Conservation (phyloP, 2,113 vertebrate genomes). For the Dromaius novaehollandiae region DNA sequence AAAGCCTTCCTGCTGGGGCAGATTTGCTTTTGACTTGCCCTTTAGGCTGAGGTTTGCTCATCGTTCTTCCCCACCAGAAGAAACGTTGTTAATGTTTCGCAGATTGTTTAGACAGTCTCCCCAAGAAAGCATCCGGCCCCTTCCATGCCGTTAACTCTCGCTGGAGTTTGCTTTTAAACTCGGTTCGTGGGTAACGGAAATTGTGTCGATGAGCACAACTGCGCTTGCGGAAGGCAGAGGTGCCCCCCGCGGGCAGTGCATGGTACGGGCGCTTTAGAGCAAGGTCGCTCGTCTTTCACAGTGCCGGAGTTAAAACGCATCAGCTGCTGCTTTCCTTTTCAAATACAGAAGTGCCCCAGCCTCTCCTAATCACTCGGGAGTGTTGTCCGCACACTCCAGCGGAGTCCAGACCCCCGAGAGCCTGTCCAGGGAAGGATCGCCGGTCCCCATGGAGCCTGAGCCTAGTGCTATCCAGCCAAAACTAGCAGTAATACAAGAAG, state of each 20-base stretch:
- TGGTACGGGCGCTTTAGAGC: not conserved
- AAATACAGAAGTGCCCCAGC: constrained; percentile 92
- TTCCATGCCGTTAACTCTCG: not conserved
- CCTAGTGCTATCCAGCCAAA: constrained; percentile 88
- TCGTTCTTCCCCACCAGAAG: constrained; percentile 27
- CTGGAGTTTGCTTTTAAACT: constrained; percentile 17
- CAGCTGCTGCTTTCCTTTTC: constrained; percentile 63
- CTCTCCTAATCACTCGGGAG: constrained; percentile 95
- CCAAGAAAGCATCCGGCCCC: constrained; percentile 20
- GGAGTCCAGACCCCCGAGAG: constrained; percentile 98
- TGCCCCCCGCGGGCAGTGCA: constrained; percentile 37
- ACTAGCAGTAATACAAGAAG: constrained; percentile 94
- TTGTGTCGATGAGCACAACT: not conserved
- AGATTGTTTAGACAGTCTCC: not conserved
- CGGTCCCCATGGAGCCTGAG: constrained; percentile 91
- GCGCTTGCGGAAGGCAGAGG: not conserved
- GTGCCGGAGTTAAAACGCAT: constrained; percentile 30
- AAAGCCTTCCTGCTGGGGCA: constrained; percentile 5
- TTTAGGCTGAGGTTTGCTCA: constrained; percentile 16
- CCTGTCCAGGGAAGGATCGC: constrained; percentile 95
- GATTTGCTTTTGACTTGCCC: not conserved
- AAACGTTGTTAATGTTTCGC: not conserved
- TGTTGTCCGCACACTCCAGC: constrained; percentile 94
- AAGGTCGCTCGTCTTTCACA: not conserved
- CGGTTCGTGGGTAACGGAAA: not conserved